Base-by-base conservation (phyloP, 1,140 invertebrate species). In the Neodiprion lecontei region DNA sequence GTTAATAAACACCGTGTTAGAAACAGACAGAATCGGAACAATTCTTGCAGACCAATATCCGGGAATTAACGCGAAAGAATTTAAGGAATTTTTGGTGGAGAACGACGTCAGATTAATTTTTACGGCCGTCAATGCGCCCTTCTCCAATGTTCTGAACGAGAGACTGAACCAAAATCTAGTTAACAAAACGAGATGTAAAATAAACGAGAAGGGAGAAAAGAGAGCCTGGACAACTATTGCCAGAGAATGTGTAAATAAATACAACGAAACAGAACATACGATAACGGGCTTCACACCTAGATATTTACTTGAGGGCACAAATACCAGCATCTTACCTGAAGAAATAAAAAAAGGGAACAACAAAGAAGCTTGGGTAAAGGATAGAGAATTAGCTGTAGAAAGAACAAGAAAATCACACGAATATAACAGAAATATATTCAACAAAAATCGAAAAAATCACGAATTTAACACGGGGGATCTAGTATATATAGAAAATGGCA, bases 1-100 rank as follows among this genome's bases (percentile, higher is more conserved):
- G 72, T 65, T 76, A 17, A 14, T 76, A 14, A 77, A 78, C 1
- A 73, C 66, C 17, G 49, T 79, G 53, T 1, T 67, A 69, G 67
- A 77, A 47, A 70, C 7, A 28, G 53, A 77, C 49, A 69, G 71
- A 66, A 80, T 80, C 67, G 78, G 53, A 11, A 77, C 73, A 9
- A 14, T 80, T 68, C 66, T 80, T 1, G 48, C 74, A 11, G 78
- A 80, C 72, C 79, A 80, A 72, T 80, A 80, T 47, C 72, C 76
- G 8, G 78, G 78, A 28, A 74, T 78, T 50, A 76, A 78, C 48
- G 76, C 75, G n/a, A 76, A 74, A 50, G 73, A 78, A 73, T 79
- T 78, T 48, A 79, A 76, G 73, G 7, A 76, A 71, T 78, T 72
- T 72, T 12, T 78, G 10, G 61, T 71, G 47, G 69, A 66, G 11